Percentiles rank a stretch among this genome's conserved stretches.
These are phyloP conservation scores for Eurypyga helias DNA, from an alignment of 2,113 vertebrate genomes.

Conservation along the genomic window DNA sequence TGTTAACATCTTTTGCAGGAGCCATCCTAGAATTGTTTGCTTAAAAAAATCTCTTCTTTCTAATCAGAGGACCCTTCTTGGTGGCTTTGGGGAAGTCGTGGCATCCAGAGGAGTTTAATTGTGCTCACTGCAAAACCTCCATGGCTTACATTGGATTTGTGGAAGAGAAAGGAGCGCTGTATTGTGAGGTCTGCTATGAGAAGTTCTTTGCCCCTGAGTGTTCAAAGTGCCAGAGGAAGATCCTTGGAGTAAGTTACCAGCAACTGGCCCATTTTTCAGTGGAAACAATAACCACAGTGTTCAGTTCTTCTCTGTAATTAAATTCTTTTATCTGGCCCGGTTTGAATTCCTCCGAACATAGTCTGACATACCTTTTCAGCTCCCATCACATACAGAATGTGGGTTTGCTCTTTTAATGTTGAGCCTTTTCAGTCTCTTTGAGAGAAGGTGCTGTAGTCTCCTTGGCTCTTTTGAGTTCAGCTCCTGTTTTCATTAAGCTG, in stretches of 20 bases:
- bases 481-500: neutral
- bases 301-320: neutral
- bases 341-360: neutral
- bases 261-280: neutral
- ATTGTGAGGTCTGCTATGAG: constrained; percentile 93
- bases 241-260: constrained; percentile 88
- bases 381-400: neutral
- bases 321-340: neutral
- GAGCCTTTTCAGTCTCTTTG: neutral
- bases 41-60: constrained; percentile 32
- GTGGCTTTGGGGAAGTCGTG: constrained; percentile 96
- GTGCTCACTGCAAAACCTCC: constrained; percentile 89
- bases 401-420: neutral
- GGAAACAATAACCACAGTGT: neutral
- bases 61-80: constrained; percentile 91
- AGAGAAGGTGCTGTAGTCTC: neutral
- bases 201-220: constrained; percentile 94
- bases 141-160: constrained; percentile 93
- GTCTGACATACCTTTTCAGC: neutral
- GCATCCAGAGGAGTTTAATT: constrained; percentile 97
- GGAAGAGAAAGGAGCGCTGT: constrained; percentile 89
- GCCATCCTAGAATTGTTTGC: neutral
- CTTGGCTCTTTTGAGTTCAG: neutral
- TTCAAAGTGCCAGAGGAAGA: constrained; percentile 89
- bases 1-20: neutral